phyloP scores from a whole-genome alignment of 2,797 vertebrate genomes.

The Oceanodroma leucorhoa region DNA sequence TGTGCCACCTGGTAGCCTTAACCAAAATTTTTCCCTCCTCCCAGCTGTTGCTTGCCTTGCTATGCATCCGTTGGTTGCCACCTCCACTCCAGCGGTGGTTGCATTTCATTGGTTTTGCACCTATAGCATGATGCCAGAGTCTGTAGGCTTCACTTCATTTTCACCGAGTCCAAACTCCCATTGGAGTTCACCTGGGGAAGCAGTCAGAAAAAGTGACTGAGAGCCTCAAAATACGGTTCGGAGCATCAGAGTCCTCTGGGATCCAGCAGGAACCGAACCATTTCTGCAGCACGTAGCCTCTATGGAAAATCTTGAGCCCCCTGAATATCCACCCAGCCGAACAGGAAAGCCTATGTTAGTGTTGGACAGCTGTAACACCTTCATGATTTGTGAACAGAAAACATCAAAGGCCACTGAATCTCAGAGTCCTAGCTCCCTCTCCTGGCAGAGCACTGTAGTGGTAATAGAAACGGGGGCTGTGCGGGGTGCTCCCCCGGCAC shows the following conservation, averaged over 20 bases:
- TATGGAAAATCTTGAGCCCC: background rate
- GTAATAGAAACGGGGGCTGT: background rate
- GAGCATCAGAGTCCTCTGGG: background rate
- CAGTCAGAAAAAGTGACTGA: background rate
- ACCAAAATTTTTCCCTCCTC: background rate
- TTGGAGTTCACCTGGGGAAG: background rate
- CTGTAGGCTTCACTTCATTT: background rate
- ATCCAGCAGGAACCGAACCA: background rate
- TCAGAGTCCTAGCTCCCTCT: conserved; percentile 63
- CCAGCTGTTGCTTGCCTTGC: background rate
- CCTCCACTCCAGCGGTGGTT: background rate
- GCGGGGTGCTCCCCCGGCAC: background rate
- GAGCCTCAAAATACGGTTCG: background rate
- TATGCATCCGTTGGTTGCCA: background rate
- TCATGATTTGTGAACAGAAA: background rate
- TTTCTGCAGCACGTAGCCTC: background rate
- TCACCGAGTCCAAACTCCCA: background rate
- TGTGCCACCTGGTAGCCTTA: conserved; percentile 37
- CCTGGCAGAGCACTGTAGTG: conserved; percentile 48
- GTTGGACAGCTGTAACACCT: background rate
- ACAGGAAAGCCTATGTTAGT: background rate
- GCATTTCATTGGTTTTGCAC: background rate
- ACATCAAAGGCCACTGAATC: conserved; percentile 47
- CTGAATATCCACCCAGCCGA: background rate
- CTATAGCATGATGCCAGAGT: background rate